Evolutionary conservation across 2,888 invertebrate genomes (phyloP).

Genomic region (Nowickia ferox): DNA sequence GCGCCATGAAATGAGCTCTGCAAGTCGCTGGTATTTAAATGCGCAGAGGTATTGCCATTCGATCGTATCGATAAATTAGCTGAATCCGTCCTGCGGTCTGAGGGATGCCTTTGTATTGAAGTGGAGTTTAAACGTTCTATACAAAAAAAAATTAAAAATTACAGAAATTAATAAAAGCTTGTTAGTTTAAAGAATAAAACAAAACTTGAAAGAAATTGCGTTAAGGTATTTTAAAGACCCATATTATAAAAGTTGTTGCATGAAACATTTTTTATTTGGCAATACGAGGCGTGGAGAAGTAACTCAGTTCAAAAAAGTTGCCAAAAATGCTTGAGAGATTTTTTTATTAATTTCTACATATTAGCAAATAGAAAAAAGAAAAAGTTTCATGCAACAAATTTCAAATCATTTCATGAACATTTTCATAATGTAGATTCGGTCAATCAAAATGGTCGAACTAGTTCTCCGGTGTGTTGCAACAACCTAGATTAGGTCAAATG

Average conservation of each 20-base stretch:
- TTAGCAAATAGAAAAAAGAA: too few relatives aligned
- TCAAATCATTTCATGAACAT: too few relatives aligned
- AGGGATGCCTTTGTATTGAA: constrained; percentile 82
- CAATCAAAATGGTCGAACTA: too few relatives aligned
- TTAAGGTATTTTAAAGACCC: not conserved
- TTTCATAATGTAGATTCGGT: too few relatives aligned
- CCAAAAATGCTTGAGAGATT: too few relatives aligned
- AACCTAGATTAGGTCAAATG: too few relatives aligned
- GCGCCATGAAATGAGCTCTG: constrained; percentile 77
- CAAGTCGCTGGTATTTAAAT: constrained; percentile 75
- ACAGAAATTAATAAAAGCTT: not conserved
- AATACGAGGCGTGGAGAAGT: not conserved
- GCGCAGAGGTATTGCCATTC: constrained; percentile 78
- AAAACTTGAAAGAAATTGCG: constrained; percentile 20
- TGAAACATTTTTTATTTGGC: not conserved
- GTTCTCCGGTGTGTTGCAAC: too few relatives aligned
- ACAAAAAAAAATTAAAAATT: constrained; percentile 19
- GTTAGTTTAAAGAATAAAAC: not conserved
- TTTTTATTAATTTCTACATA: too few relatives aligned
- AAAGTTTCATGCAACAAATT: too few relatives aligned
- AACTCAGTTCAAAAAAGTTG: not conserved
- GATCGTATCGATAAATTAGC: constrained; percentile 79
- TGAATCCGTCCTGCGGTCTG: constrained; percentile 82
- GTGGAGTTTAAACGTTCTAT: constrained; percentile 81
- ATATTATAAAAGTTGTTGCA: not conserved